phyloP scores from a whole-genome alignment of 1,140 invertebrate species.

The Eriosoma lanigerum region DNA sequence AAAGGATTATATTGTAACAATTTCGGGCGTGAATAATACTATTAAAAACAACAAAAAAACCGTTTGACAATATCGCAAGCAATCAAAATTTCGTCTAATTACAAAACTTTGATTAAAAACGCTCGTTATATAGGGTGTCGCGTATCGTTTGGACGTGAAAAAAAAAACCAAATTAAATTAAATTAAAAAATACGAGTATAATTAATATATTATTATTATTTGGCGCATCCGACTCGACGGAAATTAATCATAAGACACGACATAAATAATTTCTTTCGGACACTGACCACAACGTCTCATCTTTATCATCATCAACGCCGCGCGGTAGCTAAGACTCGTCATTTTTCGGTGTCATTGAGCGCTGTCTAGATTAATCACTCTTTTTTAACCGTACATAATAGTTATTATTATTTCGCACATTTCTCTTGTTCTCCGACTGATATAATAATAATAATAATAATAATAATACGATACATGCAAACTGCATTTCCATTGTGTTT shows the following conservation, averaged over 20 bases:
- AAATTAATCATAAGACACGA: slow-evolving; percentile 24
- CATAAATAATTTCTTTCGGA: slow-evolving; percentile 4
- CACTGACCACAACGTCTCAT: background rate
- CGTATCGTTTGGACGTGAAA: too few relatives aligned
- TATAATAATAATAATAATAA: too few relatives aligned
- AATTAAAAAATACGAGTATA: slow-evolving; percentile 1
- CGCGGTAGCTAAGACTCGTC: background rate
- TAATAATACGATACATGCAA: too few relatives aligned
- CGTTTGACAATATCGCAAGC: too few relatives aligned
- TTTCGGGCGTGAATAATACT: too few relatives aligned
- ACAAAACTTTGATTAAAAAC: too few relatives aligned
- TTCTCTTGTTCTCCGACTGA: background rate
- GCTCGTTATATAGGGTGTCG: too few relatives aligned
- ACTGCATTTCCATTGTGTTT: too few relatives aligned
- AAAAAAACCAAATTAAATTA: background rate
- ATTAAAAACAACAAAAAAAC: too few relatives aligned
- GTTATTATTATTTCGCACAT: background rate
- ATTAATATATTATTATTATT: background rate
- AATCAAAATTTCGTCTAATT: too few relatives aligned
- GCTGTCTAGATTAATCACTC: slow-evolving; percentile 21
- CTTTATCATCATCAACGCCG: background rate
- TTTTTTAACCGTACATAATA: background rate
- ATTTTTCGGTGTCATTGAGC: background rate
- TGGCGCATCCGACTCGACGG: background rate
- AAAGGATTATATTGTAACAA: too few relatives aligned